Conservation (phyloP, 1,140 invertebrate species). For the Procambarus clarkii region DNA sequence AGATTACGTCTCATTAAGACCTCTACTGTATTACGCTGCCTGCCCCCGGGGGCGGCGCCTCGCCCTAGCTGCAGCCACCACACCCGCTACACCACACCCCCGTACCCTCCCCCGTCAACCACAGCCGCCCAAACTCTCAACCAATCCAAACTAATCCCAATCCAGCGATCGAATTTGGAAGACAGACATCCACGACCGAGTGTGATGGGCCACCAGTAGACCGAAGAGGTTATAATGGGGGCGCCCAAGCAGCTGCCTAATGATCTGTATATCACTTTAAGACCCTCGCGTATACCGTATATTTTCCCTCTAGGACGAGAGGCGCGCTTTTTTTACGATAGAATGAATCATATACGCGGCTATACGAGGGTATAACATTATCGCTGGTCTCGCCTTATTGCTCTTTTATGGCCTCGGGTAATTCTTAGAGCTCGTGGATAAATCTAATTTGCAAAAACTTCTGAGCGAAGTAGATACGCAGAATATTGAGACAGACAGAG, state of each 20-base stretch:
- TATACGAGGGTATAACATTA: conserved; percentile 39
- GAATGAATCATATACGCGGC: conserved; percentile 44
- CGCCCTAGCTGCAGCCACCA: neutral
- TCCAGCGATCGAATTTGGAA: neutral
- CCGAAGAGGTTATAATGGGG: conserved; percentile 18
- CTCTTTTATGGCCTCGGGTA: conserved; percentile 33
- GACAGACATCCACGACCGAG: neutral
- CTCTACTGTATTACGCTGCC: conserved; percentile 54
- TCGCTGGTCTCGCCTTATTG: conserved; percentile 33
- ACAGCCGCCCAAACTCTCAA: neutral
- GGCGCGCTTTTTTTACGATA: conserved; percentile 38
- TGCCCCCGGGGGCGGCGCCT: neutral
- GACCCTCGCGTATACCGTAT: conserved; percentile 9
- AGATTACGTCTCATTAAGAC: conserved; percentile 42
- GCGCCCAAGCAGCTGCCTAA: conserved; percentile 25
- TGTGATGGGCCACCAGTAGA: neutral
- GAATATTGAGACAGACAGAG: too few relatives aligned
- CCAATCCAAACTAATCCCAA: neutral
- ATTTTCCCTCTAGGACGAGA: conserved; percentile 11
- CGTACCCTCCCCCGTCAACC: neutral
- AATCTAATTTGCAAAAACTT: neutral
- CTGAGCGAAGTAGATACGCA: neutral
- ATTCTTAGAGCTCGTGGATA: conserved; percentile 5
- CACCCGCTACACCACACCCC: neutral
- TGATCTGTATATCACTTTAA: conserved; percentile 48